Evolutionary conservation across 2,888 invertebrate genomes (phyloP).

Genomic region (Temnothorax ravouxi): DNA sequence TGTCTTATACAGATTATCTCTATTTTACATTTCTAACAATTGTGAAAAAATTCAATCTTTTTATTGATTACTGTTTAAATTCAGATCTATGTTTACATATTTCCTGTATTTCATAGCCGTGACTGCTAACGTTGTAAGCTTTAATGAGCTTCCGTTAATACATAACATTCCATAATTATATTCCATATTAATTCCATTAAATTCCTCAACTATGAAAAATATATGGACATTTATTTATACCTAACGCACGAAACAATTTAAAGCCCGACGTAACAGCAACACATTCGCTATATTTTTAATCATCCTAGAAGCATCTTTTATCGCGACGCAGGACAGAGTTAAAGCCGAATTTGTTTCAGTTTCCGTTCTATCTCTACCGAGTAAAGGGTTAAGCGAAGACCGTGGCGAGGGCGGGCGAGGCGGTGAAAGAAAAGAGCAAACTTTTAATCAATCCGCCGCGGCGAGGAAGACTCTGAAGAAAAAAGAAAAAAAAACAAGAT

Average conservation of each 20-base stretch:
- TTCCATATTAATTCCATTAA: background rate
- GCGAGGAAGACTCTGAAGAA: background rate
- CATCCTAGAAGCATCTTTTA: background rate
- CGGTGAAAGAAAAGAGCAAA: constrained; percentile 25
- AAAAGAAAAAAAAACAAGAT: constrained; percentile 17
- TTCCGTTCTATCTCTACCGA: background rate
- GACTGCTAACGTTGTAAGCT: background rate
- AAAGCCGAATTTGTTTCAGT: background rate
- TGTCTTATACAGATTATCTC: background rate
- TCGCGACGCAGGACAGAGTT: background rate
- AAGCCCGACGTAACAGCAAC: background rate
- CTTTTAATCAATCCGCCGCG: constrained; percentile 44
- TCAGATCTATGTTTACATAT: background rate
- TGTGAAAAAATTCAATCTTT: background rate
- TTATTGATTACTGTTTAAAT: background rate
- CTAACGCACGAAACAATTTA: background rate
- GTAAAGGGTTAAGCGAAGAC: constrained; percentile 7
- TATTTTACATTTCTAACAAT: background rate
- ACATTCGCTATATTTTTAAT: background rate
- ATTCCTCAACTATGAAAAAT: background rate
- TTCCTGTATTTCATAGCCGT: background rate
- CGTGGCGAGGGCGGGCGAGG: background rate
- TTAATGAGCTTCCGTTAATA: background rate
- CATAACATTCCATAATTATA: background rate
- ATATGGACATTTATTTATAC: background rate